Evolutionary conservation across 2,113 vertebrate genomes (phyloP), one percentile per base, ranked within the genome.

Genomic region (Heteronetta atricapilla): DNA sequence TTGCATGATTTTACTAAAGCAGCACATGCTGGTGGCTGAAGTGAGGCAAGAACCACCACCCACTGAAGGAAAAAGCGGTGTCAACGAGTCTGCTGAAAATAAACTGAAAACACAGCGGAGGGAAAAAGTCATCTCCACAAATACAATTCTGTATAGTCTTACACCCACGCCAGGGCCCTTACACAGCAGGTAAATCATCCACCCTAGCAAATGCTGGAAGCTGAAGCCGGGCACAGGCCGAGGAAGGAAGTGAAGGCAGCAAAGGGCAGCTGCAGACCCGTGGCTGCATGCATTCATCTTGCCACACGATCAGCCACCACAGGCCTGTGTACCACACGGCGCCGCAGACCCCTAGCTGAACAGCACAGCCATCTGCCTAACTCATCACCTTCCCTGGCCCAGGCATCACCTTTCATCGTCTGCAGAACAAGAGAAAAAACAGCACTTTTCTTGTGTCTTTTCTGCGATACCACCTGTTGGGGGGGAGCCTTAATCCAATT

Each of bases 131-230:
- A 48, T 19, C 2, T 59, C 69, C 38, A 84, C 40, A 66, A 84
- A 89, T 70, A 7, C 85, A 67, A 22, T 84, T 87, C 69, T 67
- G 34, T 18, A 25, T 1, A 66, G 29, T 62, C 38, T 89, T 70
- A 91, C 70, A 83, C n/a, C 55, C 66, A 48, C 21, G 67, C 11
- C 13, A 79, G 25, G n/a, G 42, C 52, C 16, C 2, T 72, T 82
- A 75, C 11, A 66, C 8, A 88, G 79, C 42, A 72, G 62, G 89
- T 95, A 79, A 68, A 95, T 90, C 79, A 85, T 66, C 34, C 56
- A 79, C 7, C 7, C n/a, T 42, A 75, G 31, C 3, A 67, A 91
- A 7, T 2, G 8, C 90, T 36, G 0, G 0, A 82, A 56, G 70
- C 78, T 75, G 70, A 89, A 67, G 42, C 28, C 31, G 55, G n/a